A percentile compares a stretch with the other conserved stretches of the same genome.
These are phyloP conservation scores for Apocrypta bakeri DNA, from an alignment of 1,140 invertebrate species.

Conservation along the genomic window DNA sequence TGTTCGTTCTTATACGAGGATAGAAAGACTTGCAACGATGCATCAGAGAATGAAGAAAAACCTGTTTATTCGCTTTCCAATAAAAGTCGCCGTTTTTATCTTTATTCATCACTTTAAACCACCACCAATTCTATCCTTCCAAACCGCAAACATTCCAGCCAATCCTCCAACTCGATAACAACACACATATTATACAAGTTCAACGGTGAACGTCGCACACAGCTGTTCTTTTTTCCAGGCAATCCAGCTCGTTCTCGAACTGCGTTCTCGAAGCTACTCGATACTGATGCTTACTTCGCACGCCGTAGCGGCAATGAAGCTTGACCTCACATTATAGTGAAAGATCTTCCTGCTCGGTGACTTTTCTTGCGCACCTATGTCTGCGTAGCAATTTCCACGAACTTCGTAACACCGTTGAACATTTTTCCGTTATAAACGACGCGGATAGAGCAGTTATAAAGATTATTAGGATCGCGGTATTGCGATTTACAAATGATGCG, in stretches of 20 bases:
- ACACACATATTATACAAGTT: background rate
- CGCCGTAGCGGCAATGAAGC: background rate
- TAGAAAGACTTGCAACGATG: background rate
- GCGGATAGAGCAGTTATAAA: background rate
- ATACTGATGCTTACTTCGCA: background rate
- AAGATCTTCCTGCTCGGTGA: slow-evolving; percentile 30
- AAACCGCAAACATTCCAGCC: too few relatives aligned
- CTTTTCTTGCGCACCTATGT: slow-evolving; percentile 32
- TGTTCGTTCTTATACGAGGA: background rate
- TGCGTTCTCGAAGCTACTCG: background rate
- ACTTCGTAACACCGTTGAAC: background rate
- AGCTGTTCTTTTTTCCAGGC: slow-evolving; percentile 13
- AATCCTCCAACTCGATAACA: too few relatives aligned
- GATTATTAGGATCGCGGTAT: too few relatives aligned
- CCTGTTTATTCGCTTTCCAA: too few relatives aligned
- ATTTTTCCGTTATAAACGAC: background rate
- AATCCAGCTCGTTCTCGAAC: slow-evolving; percentile 1
- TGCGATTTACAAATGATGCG: too few relatives aligned
- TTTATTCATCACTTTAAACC: too few relatives aligned
- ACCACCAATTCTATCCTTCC: too few relatives aligned
- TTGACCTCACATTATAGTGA: background rate
- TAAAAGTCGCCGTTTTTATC: background rate
- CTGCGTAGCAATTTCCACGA: slow-evolving; percentile 23
- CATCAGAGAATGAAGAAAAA: too few relatives aligned
- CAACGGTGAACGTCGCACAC: slow-evolving; percentile 20